Conservation (phyloP, 2,797 vertebrate genomes). For the Graptemys geographica region DNA sequence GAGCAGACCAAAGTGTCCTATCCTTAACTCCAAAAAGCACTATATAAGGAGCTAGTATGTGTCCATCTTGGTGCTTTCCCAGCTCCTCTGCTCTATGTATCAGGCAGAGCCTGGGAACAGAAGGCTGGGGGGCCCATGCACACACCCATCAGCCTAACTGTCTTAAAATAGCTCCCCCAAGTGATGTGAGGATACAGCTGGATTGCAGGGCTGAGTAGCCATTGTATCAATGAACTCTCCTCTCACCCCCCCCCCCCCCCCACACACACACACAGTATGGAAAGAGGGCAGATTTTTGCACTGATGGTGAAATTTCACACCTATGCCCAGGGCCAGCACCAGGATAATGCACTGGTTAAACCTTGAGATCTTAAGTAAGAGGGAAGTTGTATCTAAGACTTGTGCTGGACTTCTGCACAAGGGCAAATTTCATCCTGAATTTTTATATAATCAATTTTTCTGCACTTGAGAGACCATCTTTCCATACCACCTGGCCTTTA, state of each 20-base stretch:
- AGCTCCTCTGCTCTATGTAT: neutral
- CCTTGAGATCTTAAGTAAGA: neutral
- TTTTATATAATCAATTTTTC: neutral
- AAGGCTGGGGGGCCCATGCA: neutral
- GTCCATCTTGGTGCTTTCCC: too few relatives aligned
- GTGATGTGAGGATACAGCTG: neutral
- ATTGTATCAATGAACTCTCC: neutral
- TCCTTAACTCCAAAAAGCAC: neutral
- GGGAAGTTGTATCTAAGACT: rapidly evolving
- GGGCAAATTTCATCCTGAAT: neutral
- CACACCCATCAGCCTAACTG: neutral
- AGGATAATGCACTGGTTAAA: rapidly evolving
- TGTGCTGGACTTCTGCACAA: neutral
- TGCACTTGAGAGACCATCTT: neutral
- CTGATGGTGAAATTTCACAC: neutral
- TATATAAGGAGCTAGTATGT: neutral
- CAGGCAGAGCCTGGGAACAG: neutral
- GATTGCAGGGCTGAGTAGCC: neutral
- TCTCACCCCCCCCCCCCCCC: neutral
- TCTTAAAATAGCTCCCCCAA: neutral
- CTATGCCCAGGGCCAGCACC: neutral
- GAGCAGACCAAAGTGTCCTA: too few relatives aligned
- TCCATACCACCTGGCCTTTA: neutral
- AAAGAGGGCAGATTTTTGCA: neutral
- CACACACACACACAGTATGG: neutral